Conservation (phyloP, 2,113 vertebrate genomes). For the Marmota monax region DNA sequence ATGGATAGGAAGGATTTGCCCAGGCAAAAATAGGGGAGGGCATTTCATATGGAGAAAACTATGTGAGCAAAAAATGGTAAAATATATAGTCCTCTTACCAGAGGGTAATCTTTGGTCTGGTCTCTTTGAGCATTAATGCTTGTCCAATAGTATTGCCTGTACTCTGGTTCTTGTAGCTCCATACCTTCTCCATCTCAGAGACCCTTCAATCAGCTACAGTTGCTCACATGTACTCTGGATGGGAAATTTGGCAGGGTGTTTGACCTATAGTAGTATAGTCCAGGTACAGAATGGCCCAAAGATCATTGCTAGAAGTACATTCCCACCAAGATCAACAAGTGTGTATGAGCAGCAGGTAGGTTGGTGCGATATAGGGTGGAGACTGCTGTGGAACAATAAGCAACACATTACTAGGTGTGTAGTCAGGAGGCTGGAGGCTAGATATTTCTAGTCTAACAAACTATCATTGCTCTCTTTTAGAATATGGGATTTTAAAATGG, state of each 20-base stretch:
- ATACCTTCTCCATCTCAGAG: neutral
- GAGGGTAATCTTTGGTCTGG: neutral
- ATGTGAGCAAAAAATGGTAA: neutral
- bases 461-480: neutral
- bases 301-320: slow-evolving; percentile 32
- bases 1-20: neutral
- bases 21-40: neutral
- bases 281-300: neutral
- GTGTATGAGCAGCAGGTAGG: neutral
- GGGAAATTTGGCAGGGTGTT: neutral
- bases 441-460: slow-evolving; percentile 1
- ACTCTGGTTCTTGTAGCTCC: slow-evolving; percentile 2
- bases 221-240: neutral
- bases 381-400: neutral
- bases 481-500: neutral
- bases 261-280: neutral
- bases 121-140: neutral
- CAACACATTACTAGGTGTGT: neutral
- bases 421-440: neutral
- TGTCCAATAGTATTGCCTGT: neutral
- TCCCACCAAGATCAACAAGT: neutral
- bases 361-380: neutral
- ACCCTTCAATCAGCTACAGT: neutral
- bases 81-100: neutral
- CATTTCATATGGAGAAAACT: slow-evolving; percentile 17